phyloP scores from a whole-genome alignment of 2,113 vertebrate genomes.

The Oceanodroma tethys region DNA sequence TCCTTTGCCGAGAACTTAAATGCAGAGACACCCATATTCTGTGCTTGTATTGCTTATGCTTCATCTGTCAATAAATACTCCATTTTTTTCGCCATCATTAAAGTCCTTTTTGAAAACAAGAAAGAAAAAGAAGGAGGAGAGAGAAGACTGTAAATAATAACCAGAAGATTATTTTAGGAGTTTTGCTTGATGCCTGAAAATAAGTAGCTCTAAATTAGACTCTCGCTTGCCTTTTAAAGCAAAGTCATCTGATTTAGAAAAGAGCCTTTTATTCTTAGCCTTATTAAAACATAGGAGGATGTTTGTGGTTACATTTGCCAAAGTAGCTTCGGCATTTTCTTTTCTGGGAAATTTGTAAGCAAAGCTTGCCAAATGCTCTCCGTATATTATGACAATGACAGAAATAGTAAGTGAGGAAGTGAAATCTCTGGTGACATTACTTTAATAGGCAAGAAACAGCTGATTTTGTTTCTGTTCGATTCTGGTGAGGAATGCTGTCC shows the following conservation, averaged over 20 bases:
- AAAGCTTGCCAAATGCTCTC: not conserved
- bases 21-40: not conserved
- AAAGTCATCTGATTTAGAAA: not conserved
- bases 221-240: not conserved
- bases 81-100: not conserved
- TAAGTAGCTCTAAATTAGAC: not conserved
- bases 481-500: not conserved
- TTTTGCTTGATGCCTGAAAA: not conserved
- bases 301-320: not conserved
- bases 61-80: not conserved
- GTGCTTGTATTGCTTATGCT: not conserved
- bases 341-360: not conserved
- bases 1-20: not conserved
- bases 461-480: not conserved
- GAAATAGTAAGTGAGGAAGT: not conserved
- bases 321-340: not conserved
- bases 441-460: slow-evolving; percentile 1
- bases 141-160: not conserved
- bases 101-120: not conserved
- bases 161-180: not conserved
- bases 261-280: slow-evolving; percentile 1
- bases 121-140: not conserved
- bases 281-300: not conserved
- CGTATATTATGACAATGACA: not conserved
- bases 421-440: not conserved